Evolutionary conservation across 2,113 vertebrate species (phyloP), one percentile per base, ranked within the genome.

Genomic region (Isichthys henryi): DNA sequence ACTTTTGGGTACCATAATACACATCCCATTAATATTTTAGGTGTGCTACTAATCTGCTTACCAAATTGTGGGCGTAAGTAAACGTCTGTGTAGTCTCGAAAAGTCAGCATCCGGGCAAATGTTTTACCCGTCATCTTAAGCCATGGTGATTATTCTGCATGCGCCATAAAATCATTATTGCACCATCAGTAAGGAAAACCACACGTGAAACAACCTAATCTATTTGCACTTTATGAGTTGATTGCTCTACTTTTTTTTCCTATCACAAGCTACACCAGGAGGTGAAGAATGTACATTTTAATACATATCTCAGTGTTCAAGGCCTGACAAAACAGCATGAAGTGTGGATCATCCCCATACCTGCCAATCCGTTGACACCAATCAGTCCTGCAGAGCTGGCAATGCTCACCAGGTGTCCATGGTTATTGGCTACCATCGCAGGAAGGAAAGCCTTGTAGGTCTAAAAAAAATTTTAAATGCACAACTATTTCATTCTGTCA

Each of bases 401-500:
- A 90, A 99, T 95, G 92, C 96, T 97, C 90, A 99, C 98, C 91
- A 99, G 93, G 82, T 99, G 98, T 5, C 98, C 98, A 0, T 97
- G 97, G 90, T 98, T 96, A 31, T 97, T 96, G 3, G 97, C 97
- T 0, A 96, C 92, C 98, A 99, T 99, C 19, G 98, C 96, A 89
- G 98, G 98, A 50, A 99, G 95, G 93, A 99, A 99, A 17, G 97
- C 97, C 95, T 99, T 99, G 50, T 96, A 98, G 13, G 96, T 99
- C 98, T 99, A 82, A 0, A 85, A 62, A 50, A 85, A 23, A 13
- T n/a, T 2, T 3, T n/a, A 31, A 13, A 48, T 13, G n/a, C 0
- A 27, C 86, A 9, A 23, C 3, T 0, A 19, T 84, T 45, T 23
- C 7, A 11, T 23, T 83, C 7, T 23, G 82, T 46, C 19, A 48